phyloP scores from a whole-genome alignment of 2,797 vertebrate species.

The Argyrosomus regius region DNA sequence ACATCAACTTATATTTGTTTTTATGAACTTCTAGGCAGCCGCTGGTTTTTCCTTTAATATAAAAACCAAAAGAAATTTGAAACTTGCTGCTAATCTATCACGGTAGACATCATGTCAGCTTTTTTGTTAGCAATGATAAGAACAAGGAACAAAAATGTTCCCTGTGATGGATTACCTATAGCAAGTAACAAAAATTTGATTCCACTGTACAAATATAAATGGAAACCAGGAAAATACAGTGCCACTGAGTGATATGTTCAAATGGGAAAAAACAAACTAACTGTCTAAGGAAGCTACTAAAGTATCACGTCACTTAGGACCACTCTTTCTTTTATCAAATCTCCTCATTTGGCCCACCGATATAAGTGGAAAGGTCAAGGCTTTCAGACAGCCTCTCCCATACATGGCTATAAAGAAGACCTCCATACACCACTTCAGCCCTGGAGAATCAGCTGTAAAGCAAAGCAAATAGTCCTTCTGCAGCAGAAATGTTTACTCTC shows the following conservation, averaged over 20 bases:
- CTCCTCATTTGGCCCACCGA: not conserved
- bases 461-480: not conserved
- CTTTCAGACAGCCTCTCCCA: not conserved
- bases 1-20: not conserved
- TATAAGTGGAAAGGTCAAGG: not conserved
- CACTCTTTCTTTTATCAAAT: not conserved
- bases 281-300: not conserved
- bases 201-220: not conserved
- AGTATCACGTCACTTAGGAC: not conserved
- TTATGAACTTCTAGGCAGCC: not conserved
- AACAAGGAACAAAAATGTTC: not conserved
- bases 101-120: not conserved
- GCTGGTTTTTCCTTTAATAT: not conserved
- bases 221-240: not conserved
- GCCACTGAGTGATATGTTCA: not conserved
- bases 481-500: not conserved
- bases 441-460: too few species aligned
- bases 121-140: conserved; percentile 1
- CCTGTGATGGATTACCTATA: conserved; percentile 2
- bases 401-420: not conserved
- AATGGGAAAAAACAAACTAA: not conserved
- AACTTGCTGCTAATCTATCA: conserved; percentile 11
- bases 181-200: not conserved
- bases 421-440: too few species aligned
- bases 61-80: not conserved